A percentile compares a stretch with the other conserved stretches of the same genome.
These are phyloP conservation scores for Sebastes minor DNA, from an alignment of 2,797 vertebrate species.

Conservation along the genomic window DNA sequence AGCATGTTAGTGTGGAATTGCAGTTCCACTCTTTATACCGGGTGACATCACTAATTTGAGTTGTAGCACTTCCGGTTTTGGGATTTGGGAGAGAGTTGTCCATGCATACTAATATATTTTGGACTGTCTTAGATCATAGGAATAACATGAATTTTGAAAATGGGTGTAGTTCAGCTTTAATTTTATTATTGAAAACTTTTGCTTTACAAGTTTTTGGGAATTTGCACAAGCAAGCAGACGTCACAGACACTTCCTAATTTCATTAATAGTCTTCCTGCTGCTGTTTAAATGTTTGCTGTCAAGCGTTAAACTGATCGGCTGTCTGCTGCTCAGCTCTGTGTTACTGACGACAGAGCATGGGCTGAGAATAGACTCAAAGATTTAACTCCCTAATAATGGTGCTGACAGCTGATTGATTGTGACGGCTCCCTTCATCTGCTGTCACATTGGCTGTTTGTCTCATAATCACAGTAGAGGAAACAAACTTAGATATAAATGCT, in stretches of 20 bases:
- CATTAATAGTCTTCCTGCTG: neutral
- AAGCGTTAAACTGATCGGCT: constrained; percentile 23
- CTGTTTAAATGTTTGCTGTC: constrained; percentile 1
- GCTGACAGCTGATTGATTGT: constrained; percentile 62
- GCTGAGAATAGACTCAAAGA: constrained; percentile 61
- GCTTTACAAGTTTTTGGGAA: neutral
- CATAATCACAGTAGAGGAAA: constrained; percentile 14
- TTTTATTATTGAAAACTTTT: neutral
- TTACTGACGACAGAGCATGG: constrained; percentile 23
- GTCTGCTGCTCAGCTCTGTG: constrained; percentile 40
- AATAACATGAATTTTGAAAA: neutral
- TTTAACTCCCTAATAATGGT: constrained; percentile 52
- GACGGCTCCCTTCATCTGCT: constrained; percentile 17
- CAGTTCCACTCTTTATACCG: too few relatives aligned
- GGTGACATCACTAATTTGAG: too few relatives aligned
- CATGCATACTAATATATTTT: neutral
- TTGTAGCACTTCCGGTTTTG: neutral
- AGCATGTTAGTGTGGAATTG: too few relatives aligned
- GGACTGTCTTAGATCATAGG: neutral
- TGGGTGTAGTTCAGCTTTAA: neutral
- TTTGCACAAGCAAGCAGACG: neutral
- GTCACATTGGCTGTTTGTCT: constrained; percentile 11
- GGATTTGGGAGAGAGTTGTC: neutral
- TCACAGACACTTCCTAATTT: neutral
- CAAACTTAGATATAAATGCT: constrained; percentile 2